Evolutionary conservation across 2,113 vertebrate species (phyloP).

Genomic region (Callorhinus ursinus): DNA sequence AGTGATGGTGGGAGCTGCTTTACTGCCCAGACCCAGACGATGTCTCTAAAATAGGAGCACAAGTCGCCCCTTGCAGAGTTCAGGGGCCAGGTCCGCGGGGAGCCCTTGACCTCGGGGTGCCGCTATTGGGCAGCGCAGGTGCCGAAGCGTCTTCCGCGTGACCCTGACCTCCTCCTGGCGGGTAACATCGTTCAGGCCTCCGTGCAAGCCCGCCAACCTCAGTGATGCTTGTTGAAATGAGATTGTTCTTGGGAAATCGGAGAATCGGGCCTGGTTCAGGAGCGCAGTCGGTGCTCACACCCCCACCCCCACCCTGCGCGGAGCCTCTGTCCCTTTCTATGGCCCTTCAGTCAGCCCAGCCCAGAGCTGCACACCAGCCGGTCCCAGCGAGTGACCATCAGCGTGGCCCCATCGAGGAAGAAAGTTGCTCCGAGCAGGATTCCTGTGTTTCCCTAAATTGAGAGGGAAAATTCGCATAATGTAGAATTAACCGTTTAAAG

Average conservation of each 20-base stretch:
- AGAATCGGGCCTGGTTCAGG: background rate
- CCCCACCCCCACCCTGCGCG: no score
- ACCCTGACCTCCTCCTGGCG: background rate
- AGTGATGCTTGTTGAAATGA: background rate
- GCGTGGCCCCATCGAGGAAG: background rate
- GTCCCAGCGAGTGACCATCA: rapidly evolving
- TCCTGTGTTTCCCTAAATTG: background rate
- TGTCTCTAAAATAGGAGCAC: background rate
- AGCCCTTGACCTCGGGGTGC: background rate
- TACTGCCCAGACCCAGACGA: background rate
- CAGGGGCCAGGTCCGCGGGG: background rate
- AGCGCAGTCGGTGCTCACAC: background rate
- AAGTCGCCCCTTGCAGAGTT: no score
- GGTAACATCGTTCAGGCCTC: background rate
- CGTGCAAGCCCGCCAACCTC: background rate
- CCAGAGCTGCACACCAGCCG: background rate
- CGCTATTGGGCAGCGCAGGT: background rate
- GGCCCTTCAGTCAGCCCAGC: background rate
- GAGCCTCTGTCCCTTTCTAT: no score
- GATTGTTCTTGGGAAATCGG: background rate
- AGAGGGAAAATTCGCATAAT: background rate
- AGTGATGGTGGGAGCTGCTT: background rate
- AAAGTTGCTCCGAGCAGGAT: background rate
- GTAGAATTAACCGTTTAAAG: background rate
- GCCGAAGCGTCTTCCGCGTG: background rate